These are phyloP conservation scores for Malthinus flaveolus DNA, from an alignment of 2,888 invertebrate genomes.

Conservation along the genomic window DNA sequence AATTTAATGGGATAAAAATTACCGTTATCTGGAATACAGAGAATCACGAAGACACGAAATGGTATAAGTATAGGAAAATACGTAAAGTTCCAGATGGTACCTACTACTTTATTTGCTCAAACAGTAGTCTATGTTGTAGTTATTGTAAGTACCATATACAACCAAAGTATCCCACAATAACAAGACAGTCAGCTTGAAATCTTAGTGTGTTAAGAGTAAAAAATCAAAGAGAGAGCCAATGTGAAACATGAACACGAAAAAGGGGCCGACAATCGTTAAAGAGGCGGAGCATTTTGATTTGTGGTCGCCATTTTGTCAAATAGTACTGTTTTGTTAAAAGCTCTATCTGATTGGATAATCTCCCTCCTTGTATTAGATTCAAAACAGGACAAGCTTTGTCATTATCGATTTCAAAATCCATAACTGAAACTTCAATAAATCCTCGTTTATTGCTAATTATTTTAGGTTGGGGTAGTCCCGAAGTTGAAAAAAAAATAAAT, in stretches of 20 bases:
- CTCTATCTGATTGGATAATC: conserved; percentile 58
- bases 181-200: conserved; percentile 47
- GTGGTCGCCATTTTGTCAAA: conserved; percentile 60
- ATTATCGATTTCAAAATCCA: conserved; percentile 4
- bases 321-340: conserved; percentile 57
- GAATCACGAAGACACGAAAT: too few species aligned
- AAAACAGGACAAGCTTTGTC: conserved; percentile 18
- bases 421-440: neutral
- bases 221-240: conserved; percentile 53
- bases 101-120: too few species aligned
- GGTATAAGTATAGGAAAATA: too few species aligned
- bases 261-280: conserved; percentile 56
- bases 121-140: conserved; percentile 9
- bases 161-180: conserved; percentile 27
- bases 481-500: too few species aligned
- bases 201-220: conserved; percentile 47
- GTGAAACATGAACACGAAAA: conserved; percentile 54
- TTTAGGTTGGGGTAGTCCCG: too few species aligned
- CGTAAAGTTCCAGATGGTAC: too few species aligned
- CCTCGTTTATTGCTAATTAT: too few species aligned
- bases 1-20: too few species aligned
- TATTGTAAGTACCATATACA: conserved; percentile 1
- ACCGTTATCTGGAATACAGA: too few species aligned
- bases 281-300: conserved; percentile 55
- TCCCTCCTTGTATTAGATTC: conserved; percentile 47